Evolutionary conservation across 2,113 vertebrate species (phyloP).

Genomic region (Pseudopipra pipra): DNA sequence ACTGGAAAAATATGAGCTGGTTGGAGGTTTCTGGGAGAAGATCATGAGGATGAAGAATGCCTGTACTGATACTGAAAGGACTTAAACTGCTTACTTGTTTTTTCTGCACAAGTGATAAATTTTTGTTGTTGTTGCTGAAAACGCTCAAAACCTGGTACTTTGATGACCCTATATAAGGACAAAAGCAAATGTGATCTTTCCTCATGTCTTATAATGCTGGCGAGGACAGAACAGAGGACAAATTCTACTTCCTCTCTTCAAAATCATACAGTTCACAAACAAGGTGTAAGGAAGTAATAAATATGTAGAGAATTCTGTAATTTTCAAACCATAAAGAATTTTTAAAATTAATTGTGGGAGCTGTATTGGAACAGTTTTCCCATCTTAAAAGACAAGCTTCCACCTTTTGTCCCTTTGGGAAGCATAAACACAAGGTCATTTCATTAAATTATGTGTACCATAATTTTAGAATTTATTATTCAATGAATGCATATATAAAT

Average conservation of each 20-base stretch:
- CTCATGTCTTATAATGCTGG: background rate
- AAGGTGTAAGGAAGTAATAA: background rate
- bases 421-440: background rate
- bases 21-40: background rate
- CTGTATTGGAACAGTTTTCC: background rate
- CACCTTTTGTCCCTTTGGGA: background rate
- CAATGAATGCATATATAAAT: background rate
- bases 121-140: background rate
- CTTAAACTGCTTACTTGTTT: background rate
- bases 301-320: background rate
- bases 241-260: background rate
- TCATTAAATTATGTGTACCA: background rate
- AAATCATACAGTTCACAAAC: background rate
- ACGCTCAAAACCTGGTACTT: background rate
- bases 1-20: background rate
- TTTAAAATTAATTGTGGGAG: background rate
- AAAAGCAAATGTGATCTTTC: background rate
- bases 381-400: background rate
- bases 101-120: background rate
- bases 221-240: background rate
- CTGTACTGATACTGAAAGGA: background rate
- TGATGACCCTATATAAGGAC: background rate
- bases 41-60: background rate
- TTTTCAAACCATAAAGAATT: background rate
- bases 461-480: conserved; percentile 7